Evolutionary conservation across 2,888 invertebrate species (phyloP).

Genomic region (Brenthis daphne): DNA sequence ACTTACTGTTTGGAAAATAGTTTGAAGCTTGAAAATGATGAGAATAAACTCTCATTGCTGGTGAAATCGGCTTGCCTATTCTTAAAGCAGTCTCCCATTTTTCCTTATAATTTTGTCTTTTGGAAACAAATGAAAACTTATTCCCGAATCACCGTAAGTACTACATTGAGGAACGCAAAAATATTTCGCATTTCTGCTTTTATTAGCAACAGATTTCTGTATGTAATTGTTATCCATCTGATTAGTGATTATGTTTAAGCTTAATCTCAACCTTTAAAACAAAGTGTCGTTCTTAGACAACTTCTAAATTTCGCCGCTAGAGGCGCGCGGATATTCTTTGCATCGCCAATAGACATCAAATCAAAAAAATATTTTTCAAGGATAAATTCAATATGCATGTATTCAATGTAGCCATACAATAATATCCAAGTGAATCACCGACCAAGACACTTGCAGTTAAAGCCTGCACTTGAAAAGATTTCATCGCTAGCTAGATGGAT

Average conservation of each 20-base stretch:
- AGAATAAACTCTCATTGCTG: no score
- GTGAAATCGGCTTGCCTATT: no score
- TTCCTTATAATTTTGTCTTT: neutral
- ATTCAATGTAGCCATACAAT: no score
- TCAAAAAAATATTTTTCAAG: no score
- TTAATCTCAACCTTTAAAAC: neutral
- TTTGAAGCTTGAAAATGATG: no score
- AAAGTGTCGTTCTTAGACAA: no score
- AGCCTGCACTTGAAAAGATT: neutral
- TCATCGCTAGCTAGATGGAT: no score
- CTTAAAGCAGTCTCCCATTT: no score
- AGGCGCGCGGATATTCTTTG: slow-evolving; percentile 1
- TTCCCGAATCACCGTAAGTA: slow-evolving; percentile 1
- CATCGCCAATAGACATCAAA: neutral
- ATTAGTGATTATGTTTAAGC: neutral
- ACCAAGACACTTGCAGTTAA: no score
- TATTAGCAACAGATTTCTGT: neutral
- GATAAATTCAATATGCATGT: no score
- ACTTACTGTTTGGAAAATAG: no score
- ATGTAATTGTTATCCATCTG: neutral
- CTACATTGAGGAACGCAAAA: neutral
- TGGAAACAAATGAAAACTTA: neutral
- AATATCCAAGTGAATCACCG: no score
- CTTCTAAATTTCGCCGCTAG: neutral
- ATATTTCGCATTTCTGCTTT: neutral